Base-by-base conservation (phyloP, 2,797 vertebrate species). In the Parauchenoglanis ngamensis region DNA sequence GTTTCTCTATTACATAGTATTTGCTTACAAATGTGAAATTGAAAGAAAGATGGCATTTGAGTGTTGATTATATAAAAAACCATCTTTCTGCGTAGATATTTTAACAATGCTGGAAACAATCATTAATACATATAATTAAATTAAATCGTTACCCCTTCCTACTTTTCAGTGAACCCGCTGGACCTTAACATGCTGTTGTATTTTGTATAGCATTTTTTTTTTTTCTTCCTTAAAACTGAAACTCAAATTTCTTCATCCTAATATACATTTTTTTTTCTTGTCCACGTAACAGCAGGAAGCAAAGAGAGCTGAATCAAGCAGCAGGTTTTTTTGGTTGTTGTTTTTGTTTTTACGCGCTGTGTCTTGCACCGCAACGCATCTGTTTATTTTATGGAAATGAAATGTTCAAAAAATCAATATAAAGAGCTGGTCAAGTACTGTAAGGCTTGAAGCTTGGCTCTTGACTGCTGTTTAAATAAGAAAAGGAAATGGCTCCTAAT, bases 381-480 rank as follows among this genome's bases (percentile, higher is more conserved):
- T 93, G 59, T 90, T 89, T 84, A 88, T 87, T 87, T 92, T 91
- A 85, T 82, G 91, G 87, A 88, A 91, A 89, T 89, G 90, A 84
- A 90, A 90, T 90, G 86, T 85, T 93, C 88, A 35, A 84, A 49
- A 83, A 94, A 93, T 94, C 89, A 91, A 92, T 93, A 91, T 88
- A 89, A 87, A 91, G 89, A 90, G 76, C 91, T 80, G 91, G 90
- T 91, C 85, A 84, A 84, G 59, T 83, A n/a, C 70, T 78, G 56
- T 79, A 81, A 7, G 85, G 79, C 89, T 87, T 72, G 82, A 87
- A 92, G 92, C 89, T 91, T 92, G 85, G 79, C 91, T 91, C 73
- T 70, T 90, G 90, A 91, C 91, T 93, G 70, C 87, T 92, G 90
- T 91, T 94, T 93, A 95, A 95, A 95, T 94, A 95, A 95, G 46